Conservation (phyloP, 37 sponge, comb jelly and placozoan genomes). For the Crambe crambe region DNA sequence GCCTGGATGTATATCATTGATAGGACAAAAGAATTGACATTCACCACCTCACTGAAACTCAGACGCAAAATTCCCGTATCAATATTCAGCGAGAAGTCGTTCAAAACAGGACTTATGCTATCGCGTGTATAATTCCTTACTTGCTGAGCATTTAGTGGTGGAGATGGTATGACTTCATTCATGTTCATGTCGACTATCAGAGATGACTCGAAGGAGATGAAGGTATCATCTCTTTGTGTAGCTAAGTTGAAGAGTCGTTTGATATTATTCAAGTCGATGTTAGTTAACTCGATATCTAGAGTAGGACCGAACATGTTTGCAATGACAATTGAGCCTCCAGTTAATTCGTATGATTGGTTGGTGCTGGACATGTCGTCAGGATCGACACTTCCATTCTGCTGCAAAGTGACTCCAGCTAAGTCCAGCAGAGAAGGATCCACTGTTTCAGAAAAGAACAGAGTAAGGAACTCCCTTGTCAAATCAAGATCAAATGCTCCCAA, state of each 20-base stretch:
- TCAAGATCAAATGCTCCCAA: slow-evolving; percentile 59
- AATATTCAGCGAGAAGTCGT: slow-evolving; percentile 47
- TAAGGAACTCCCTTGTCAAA: slow-evolving; percentile 57
- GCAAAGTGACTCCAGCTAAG: slow-evolving; percentile 53
- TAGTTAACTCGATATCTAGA: slow-evolving; percentile 33
- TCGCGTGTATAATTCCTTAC: slow-evolving; percentile 57
- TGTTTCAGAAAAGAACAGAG: slow-evolving; percentile 68
- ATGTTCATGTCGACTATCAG: slow-evolving; percentile 58
- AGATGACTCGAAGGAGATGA: slow-evolving; percentile 36
- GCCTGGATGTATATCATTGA: slow-evolving; percentile 66
- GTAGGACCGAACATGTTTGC: slow-evolving; percentile 25
- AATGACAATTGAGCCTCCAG: slow-evolving; percentile 51
- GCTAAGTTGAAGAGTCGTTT: slow-evolving; percentile 62
- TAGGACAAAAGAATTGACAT: slow-evolving; percentile 59
- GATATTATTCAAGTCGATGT: slow-evolving; percentile 63
- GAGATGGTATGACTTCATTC: slow-evolving; percentile 61
- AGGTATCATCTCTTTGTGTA: slow-evolving; percentile 54
- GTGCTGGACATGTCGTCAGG: background rate
- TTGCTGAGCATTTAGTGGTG: slow-evolving; percentile 27
- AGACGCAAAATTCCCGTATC: slow-evolving; percentile 45
- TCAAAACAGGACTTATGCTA: slow-evolving; percentile 44
- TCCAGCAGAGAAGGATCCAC: slow-evolving; percentile 52
- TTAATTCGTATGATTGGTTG: slow-evolving; percentile 37
- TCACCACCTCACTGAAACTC: slow-evolving; percentile 73
- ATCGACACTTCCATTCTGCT: slow-evolving; percentile 10